Evolutionary conservation across 2,888 invertebrate species (phyloP).

Genomic region (Melipona bicolor): DNA sequence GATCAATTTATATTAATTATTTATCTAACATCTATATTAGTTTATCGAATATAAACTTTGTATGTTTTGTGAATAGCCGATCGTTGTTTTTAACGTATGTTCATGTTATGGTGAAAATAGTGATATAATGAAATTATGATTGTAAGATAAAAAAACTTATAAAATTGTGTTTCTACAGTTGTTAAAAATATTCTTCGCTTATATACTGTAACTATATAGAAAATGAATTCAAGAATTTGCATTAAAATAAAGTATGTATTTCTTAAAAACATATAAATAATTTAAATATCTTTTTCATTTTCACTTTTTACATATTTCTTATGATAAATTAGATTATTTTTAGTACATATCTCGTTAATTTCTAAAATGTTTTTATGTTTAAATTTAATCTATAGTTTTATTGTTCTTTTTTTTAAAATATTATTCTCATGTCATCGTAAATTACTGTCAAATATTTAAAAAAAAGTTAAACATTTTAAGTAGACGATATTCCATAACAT

Average conservation of each 20-base stretch:
- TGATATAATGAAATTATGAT: slow-evolving; percentile 41
- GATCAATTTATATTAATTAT: slow-evolving; percentile 38
- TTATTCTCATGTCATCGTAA: slow-evolving; percentile 36
- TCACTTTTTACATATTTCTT: slow-evolving; percentile 41
- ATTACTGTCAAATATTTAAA: slow-evolving; percentile 48
- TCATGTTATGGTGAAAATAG: slow-evolving; percentile 31
- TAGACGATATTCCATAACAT: slow-evolving; percentile 46
- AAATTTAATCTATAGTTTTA: slow-evolving; percentile 28
- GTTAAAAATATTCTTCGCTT: slow-evolving; percentile 39
- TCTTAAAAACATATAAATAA: slow-evolving; percentile 51
- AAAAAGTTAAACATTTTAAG: slow-evolving; percentile 35
- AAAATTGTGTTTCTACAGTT: slow-evolving; percentile 30
- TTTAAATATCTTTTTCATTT: slow-evolving; percentile 50
- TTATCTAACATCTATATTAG: slow-evolving; percentile 47
- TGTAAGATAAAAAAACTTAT: slow-evolving; percentile 28
- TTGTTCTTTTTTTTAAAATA: slow-evolving; percentile 20
- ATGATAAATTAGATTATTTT: slow-evolving; percentile 30
- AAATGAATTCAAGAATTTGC: slow-evolving; percentile 33
- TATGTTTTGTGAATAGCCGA: slow-evolving; percentile 41
- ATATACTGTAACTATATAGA: slow-evolving; percentile 28
- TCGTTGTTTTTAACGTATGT: slow-evolving; percentile 20
- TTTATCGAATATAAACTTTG: slow-evolving; percentile 48
- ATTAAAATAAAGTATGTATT: slow-evolving; percentile 42
- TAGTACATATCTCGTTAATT: slow-evolving; percentile 32
- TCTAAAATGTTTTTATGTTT: slow-evolving; percentile 26